Base-by-base conservation (phyloP, 2,888 invertebrate genomes). In the Margaritifera margaritifera region DNA sequence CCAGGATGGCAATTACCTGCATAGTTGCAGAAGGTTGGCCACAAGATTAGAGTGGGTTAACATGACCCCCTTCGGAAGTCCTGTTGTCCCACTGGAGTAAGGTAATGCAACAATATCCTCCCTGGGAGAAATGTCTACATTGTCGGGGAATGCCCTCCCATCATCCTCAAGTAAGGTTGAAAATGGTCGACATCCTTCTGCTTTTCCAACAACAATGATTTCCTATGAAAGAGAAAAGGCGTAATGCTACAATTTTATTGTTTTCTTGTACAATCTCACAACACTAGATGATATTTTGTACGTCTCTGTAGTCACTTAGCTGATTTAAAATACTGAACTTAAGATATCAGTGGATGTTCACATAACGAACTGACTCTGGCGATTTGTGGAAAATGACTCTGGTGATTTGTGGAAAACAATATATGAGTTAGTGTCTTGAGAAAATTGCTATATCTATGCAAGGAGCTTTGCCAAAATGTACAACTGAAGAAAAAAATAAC, bases 21-120 rank as follows among this genome's bases (percentile, higher is more conserved):
- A 62, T 20, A 78, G 50, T 72, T 88, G 87, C 19, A 79, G 22
- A 15, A 86, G 56, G 71, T 88, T 88, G 31, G 84, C 72, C 27
- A 85, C 68, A 60, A 86, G 64, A 70, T 84, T 86, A 42, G 72
- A 72, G 72, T 88, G 86, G 42, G 84, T 84, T 42, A 88, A 74
- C 87, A 86, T 86, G 53, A 88, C 88, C 1, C 87, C 88, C 75
- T 88, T 88, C 18, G 88, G 87, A 20, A 94, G 84, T 0, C 96
- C 96, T 0, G 95, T 96, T 0, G 96, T 96, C 0, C 95, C 95
- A 86, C 95, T 95, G 1, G 95, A 95, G 88, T 94, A 96, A 0
- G 95, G 95, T 82, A 96, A 90, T 54, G 94, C 89, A 0, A 92
- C 92, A 19, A 93, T 86, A 77, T 94, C 94, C n/a, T 93, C 91